A percentile compares a stretch with the other conserved stretches of the same genome.
Evolutionary conservation across 2,888 invertebrate species (phyloP).

Genomic region (Conops quadrifasciatus): DNA sequence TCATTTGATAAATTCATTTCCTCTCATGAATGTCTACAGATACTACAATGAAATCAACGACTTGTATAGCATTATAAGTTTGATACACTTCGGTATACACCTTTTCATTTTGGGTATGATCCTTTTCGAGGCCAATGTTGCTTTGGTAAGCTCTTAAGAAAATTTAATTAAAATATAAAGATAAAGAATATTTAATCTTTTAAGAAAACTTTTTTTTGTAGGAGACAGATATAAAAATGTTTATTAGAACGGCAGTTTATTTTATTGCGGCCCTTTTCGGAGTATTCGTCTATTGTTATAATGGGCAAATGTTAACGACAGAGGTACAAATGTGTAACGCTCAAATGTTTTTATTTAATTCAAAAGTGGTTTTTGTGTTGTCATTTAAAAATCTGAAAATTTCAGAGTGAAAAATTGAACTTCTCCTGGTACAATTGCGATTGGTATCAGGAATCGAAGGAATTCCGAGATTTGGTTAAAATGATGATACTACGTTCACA

Average conservation of each 20-base stretch:
- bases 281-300: conserved; percentile 44
- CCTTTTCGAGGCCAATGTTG: conserved; percentile 51
- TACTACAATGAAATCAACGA: conserved; percentile 37
- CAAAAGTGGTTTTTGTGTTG: too few relatives aligned
- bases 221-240: conserved; percentile 32
- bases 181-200: neutral
- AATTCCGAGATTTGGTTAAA: conserved; percentile 51
- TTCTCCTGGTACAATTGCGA: conserved; percentile 52
- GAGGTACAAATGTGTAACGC: conserved; percentile 38
- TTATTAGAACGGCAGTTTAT: conserved; percentile 41
- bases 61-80: conserved; percentile 44
- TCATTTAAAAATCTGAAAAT: too few relatives aligned
- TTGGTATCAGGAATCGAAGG: conserved; percentile 56
- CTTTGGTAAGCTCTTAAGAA: too few relatives aligned
- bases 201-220: conserved; percentile 5
- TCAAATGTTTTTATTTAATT: too few relatives aligned
- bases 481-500: conserved; percentile 55
- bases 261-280: conserved; percentile 42
- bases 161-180: neutral
- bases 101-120: conserved; percentile 54
- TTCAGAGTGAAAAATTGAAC: conserved; percentile 47
- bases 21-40: conserved; percentile 17
- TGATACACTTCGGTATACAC: conserved; percentile 50
- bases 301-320: conserved; percentile 44
- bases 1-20: too few relatives aligned